A percentile compares a stretch with the other conserved stretches of the same genome.
Evolutionary conservation across 2,113 vertebrate genomes (phyloP).

Genomic region (Syngnathus typhle): DNA sequence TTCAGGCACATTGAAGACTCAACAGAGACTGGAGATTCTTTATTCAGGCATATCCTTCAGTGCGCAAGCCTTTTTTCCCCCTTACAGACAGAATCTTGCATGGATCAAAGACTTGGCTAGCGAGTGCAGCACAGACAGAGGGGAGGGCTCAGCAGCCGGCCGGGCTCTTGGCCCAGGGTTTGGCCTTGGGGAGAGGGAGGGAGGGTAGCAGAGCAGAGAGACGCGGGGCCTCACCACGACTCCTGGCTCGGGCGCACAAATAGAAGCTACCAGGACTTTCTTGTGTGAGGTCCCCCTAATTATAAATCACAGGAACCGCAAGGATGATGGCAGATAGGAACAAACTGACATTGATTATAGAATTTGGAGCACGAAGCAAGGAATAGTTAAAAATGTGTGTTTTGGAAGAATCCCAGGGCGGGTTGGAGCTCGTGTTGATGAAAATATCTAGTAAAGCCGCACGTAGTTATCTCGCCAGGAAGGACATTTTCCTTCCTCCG

Average conservation of each 20-base stretch:
- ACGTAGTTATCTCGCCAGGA: slow-evolving; percentile 13
- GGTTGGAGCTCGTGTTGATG: slow-evolving; percentile 22
- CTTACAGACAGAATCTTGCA: slow-evolving; percentile 27
- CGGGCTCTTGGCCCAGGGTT: slow-evolving; percentile 54
- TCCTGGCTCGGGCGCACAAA: slow-evolving; percentile 50
- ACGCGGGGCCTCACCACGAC: slow-evolving; percentile 36
- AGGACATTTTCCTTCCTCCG: slow-evolving; percentile 2
- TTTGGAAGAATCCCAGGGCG: slow-evolving; percentile 39
- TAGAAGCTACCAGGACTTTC: slow-evolving; percentile 43
- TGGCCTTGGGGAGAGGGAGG: slow-evolving; percentile 52
- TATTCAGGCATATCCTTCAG: slow-evolving; percentile 32
- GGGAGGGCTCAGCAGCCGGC: slow-evolving; percentile 51
- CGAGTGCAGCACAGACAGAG: slow-evolving; percentile 44
- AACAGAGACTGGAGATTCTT: slow-evolving; percentile 19
- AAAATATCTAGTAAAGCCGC: slow-evolving; percentile 27
- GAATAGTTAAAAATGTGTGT: slow-evolving; percentile 43
- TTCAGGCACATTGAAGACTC: slow-evolving; percentile 47
- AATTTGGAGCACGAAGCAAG: slow-evolving; percentile 37
- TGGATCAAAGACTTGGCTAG: slow-evolving; percentile 44
- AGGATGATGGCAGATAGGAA: slow-evolving; percentile 28
- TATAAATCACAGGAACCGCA: slow-evolving; percentile 48
- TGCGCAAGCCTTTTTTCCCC: slow-evolving; percentile 12
- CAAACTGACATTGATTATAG: slow-evolving; percentile 43
- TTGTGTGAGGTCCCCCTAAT: slow-evolving; percentile 50
- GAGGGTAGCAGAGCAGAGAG: slow-evolving; percentile 36